Base-by-base conservation (phyloP, 1,140 invertebrate genomes). In the Eurosta solidaginis region DNA sequence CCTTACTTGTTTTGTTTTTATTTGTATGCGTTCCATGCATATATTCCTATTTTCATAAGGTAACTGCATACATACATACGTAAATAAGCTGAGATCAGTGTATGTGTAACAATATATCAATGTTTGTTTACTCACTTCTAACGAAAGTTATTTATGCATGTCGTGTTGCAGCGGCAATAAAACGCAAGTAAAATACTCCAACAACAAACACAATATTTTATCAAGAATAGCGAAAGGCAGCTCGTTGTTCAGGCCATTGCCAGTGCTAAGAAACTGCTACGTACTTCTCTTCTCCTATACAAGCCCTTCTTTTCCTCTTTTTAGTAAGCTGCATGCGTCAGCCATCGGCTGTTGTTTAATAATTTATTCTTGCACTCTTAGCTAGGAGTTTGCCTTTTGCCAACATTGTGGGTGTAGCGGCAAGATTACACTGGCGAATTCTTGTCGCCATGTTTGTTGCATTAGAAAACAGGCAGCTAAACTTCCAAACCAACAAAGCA, bases 131-230 rank as follows among this genome's bases (percentile, higher is more conserved):
- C 59, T 33, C 20, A 36, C 59, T 68, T 68, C 59, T 68, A 68
- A 68, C n/a, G 59, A 68, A 68, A 68, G 59, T 68, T 68, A 68
- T 68, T 68, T 68, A 68, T 68, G 59, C 33, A 68, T 68, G 59
- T 68, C 59, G 59, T 40, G 59, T 68, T 42, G 33, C 59, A 40
- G 33, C n/a, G 27, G n/a, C 33, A 40, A 40, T 68, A 40, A 68
- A 68, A 68, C 22, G 59, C 59, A 68, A 59, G 33, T 25, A 27
- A 29, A 10, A 29, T 59, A 68, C 1, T 40, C 36, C 9, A 68
- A 68, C 59, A 40, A 42, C 36, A 42, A 68, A 10, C 6, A 40
- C n/a, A 68, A 68, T 68, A 6, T 27, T 17, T 4, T 68, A 20
- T 17, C 20, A 68, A 36, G n/a, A 20, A n/a, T 5, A 40, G 33